A percentile compares a stretch with the other conserved stretches of the same genome.
These are phyloP conservation scores for Tauraco erythrolophus DNA, from an alignment of 2,113 vertebrate species.

Conservation along the genomic window DNA sequence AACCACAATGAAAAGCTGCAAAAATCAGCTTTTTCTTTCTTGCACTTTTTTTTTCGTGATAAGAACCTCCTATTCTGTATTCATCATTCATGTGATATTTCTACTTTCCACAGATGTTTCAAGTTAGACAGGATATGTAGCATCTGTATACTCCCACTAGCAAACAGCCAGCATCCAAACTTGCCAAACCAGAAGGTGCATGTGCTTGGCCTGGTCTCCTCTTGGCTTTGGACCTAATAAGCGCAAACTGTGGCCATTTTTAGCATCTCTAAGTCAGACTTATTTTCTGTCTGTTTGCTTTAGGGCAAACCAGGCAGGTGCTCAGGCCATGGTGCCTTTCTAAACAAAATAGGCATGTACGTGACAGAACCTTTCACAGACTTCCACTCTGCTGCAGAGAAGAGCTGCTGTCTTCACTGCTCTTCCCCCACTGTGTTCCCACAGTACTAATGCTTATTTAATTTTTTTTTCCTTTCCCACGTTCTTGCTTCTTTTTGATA, in stretches of 20 bases:
- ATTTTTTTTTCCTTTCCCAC: constrained; percentile 44
- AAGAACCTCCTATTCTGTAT: background rate
- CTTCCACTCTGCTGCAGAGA: background rate
- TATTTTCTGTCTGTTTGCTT: background rate
- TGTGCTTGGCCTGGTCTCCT: background rate
- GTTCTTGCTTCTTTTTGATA: constrained; percentile 59
- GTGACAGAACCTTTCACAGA: background rate
- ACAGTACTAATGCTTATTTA: constrained; percentile 58
- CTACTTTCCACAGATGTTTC: background rate
- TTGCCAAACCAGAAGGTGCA: background rate
- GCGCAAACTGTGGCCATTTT: background rate
- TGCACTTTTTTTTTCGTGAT: background rate
- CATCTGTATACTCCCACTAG: background rate
- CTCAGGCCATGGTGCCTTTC: background rate
- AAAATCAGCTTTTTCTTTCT: background rate
- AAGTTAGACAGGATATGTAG: background rate
- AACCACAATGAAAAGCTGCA: background rate
- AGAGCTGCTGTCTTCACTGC: background rate
- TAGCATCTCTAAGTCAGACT: background rate
- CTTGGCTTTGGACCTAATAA: background rate
- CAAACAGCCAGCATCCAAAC: background rate
- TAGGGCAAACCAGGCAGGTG: background rate
- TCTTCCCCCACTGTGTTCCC: constrained; percentile 6
- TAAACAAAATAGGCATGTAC: background rate
- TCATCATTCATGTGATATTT: background rate